Evolutionary conservation across 2,797 vertebrate species (phyloP).

Genomic region (Masticophis lateralis): DNA sequence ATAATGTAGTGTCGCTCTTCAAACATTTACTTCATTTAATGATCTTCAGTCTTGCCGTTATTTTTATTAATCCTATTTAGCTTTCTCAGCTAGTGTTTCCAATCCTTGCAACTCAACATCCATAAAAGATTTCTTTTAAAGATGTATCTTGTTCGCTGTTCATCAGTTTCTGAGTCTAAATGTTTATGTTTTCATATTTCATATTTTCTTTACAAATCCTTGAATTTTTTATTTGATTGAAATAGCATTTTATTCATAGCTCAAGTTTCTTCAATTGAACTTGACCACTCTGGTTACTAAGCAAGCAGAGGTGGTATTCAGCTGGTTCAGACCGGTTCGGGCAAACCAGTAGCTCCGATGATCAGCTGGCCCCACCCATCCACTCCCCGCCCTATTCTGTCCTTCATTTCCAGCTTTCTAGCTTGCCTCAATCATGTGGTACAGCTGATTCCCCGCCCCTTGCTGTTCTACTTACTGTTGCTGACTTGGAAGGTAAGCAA

Average conservation of each 20-base stretch:
- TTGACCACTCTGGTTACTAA: not conserved
- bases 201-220: not conserved
- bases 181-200: not conserved
- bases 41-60: not conserved
- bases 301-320: not conserved
- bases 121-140: not conserved
- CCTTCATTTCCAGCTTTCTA: no score
- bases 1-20: not conserved
- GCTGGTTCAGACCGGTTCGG: no score
- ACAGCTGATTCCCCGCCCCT: no score
- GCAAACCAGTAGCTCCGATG: no score
- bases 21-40: not conserved
- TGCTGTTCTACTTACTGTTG: no score
- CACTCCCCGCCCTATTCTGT: no score
- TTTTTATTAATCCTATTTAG: not conserved
- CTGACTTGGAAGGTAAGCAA: no score
- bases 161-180: not conserved
- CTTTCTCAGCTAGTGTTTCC: not conserved
- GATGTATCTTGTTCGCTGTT: not conserved
- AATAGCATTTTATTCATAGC: not conserved
- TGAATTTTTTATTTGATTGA: not conserved
- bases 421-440: no score
- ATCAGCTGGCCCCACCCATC: no score
- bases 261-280: not conserved
- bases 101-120: not conserved